phyloP scores from a whole-genome alignment of 2,888 invertebrate genomes.

The Platycheirus rosarum region DNA sequence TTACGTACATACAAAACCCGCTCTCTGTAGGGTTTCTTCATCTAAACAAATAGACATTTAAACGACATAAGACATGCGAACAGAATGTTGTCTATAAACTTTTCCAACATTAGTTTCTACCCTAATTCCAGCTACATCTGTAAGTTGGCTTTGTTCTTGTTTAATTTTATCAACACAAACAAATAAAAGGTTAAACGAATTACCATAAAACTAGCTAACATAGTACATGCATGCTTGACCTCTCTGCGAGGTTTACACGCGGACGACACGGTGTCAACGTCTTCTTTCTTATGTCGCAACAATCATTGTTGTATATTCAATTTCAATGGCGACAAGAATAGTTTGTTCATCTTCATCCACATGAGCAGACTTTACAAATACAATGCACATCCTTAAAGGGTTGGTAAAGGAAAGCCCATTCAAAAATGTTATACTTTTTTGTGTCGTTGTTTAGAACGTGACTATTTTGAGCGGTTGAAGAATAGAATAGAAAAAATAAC shows the following conservation, averaged over 20 bases:
- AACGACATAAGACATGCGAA: slow-evolving; percentile 30
- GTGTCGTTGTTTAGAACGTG: slow-evolving; percentile 52
- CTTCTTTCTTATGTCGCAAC: slow-evolving; percentile 42
- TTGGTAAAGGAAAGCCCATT: slow-evolving; percentile 34
- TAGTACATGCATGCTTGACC: slow-evolving; percentile 44
- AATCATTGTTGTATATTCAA: slow-evolving; percentile 45
- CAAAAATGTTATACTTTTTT: slow-evolving; percentile 19
- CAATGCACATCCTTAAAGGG: slow-evolving; percentile 61
- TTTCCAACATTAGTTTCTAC: slow-evolving; percentile 18
- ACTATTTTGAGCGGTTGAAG: slow-evolving; percentile 45
- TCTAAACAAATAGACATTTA: slow-evolving; percentile 4
- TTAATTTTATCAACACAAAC: slow-evolving; percentile 27
- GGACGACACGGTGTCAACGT: slow-evolving; percentile 56
- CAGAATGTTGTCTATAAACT: slow-evolving; percentile 4
- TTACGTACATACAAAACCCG: slow-evolving; percentile 31
- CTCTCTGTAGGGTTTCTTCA: slow-evolving; percentile 40
- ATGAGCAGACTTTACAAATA: slow-evolving; percentile 40
- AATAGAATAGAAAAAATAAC: slow-evolving; percentile 35
- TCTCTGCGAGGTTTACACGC: slow-evolving; percentile 33
- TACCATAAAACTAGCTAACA: slow-evolving; percentile 20
- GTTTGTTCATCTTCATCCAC: slow-evolving; percentile 48
- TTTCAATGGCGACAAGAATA: slow-evolving; percentile 62
- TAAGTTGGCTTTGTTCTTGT: slow-evolving; percentile 27
- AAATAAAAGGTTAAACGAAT: slow-evolving; percentile 28
- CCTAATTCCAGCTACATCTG: slow-evolving; percentile 1